These are phyloP conservation scores for Pagetopsis macropterus DNA, from an alignment of 2,797 vertebrate genomes.

Conservation along the genomic window DNA sequence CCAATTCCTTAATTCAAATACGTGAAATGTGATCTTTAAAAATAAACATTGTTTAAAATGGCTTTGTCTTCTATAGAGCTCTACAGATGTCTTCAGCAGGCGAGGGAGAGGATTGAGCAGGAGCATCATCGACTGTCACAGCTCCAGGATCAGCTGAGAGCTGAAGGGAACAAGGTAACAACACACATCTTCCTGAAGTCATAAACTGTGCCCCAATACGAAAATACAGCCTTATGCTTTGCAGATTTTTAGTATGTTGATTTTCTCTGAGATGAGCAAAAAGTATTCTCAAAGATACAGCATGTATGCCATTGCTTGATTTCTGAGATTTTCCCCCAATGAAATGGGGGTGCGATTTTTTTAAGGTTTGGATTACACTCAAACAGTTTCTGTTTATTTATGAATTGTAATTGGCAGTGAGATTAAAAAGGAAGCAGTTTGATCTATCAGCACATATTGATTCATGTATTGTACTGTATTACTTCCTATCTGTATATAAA, in stretches of 20 bases:
- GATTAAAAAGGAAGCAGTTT: background rate
- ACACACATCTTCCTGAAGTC: background rate
- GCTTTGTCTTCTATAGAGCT: conserved; percentile 70
- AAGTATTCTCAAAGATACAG: background rate
- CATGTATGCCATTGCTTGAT: background rate
- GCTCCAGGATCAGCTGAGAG: conserved; percentile 79
- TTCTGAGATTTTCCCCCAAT: background rate
- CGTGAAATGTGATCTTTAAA: background rate
- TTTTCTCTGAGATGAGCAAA: background rate
- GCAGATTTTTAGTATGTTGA: too few species aligned
- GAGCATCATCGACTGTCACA: conserved; percentile 81
- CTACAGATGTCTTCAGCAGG: conserved; percentile 80
- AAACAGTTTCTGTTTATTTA: background rate
- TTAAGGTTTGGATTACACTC: background rate
- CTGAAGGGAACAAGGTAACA: conserved; percentile 80
- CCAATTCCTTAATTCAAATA: background rate
- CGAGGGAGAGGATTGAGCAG: conserved; percentile 81
- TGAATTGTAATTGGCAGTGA: background rate
- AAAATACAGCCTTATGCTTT: background rate
- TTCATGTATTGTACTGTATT: background rate
- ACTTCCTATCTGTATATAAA: background rate
- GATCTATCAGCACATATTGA: background rate
- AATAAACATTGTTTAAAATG: background rate
- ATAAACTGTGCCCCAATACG: background rate
- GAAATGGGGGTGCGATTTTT: too few species aligned